Conservation (phyloP, 2,797 vertebrate genomes). For the Fringilla coelebs region DNA sequence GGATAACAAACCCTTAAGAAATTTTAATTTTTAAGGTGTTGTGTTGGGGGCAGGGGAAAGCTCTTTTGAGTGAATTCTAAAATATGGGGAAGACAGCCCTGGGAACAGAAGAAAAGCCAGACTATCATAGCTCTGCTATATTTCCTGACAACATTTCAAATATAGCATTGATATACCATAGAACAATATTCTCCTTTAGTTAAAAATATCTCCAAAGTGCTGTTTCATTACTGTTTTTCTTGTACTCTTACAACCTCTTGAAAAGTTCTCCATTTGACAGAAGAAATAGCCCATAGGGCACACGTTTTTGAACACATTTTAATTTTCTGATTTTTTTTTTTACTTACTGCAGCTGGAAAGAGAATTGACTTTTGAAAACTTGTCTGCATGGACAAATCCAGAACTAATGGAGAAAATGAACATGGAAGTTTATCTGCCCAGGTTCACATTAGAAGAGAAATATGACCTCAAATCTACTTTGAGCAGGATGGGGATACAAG, state of each 20-base stretch:
- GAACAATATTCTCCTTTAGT: background rate
- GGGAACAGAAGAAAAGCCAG: background rate
- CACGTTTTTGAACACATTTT: background rate
- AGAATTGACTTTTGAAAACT: conserved; percentile 79
- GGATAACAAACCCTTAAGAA: background rate
- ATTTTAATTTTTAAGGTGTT: background rate
- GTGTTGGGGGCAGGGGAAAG: too few species aligned
- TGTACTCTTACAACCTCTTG: background rate
- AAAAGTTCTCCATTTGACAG: background rate
- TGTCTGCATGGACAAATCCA: conserved; percentile 81
- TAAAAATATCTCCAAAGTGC: background rate
- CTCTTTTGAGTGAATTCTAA: background rate
- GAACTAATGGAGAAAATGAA: conserved; percentile 76
- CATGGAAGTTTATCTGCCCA: conserved; percentile 80
- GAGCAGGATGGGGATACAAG: conserved; percentile 83
- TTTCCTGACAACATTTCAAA: background rate
- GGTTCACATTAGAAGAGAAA: conserved; percentile 82
- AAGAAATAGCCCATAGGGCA: background rate
- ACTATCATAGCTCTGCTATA: background rate
- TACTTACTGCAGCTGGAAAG: conserved; percentile 78
- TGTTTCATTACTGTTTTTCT: background rate
- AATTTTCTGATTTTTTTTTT: background rate
- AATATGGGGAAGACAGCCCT: background rate
- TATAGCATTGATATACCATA: background rate
- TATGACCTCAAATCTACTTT: conserved; percentile 82